Evolutionary conservation across 2,797 vertebrate genomes (phyloP).

Genomic region (Chrosomus eos): DNA sequence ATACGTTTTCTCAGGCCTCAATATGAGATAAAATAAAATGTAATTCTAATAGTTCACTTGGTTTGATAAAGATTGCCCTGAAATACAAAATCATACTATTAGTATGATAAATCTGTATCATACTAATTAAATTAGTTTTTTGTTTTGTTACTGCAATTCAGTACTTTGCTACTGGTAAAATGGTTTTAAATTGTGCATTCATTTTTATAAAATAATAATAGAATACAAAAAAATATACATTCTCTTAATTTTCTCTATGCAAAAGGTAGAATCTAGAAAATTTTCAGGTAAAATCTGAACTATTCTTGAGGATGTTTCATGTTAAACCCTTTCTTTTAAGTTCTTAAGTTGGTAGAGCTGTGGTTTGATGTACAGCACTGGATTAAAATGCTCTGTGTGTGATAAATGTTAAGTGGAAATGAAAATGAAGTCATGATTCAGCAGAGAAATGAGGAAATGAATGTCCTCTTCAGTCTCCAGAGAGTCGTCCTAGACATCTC

Average conservation of each 20-base stretch:
- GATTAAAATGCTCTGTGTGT: neutral
- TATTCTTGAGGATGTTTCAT: neutral
- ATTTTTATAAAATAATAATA: neutral
- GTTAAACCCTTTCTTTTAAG: neutral
- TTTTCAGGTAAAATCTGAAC: neutral
- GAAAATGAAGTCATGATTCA: neutral
- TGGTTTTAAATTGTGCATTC: neutral
- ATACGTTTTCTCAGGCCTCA: neutral
- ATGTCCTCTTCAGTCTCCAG: neutral
- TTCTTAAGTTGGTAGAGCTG: neutral
- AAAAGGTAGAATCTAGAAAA: too few species aligned
- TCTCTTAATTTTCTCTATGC: neutral
- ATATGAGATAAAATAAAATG: neutral
- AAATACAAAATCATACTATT: too few species aligned
- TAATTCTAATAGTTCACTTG: too few species aligned
- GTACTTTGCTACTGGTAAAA: neutral
- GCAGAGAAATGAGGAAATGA: constrained; percentile 17
- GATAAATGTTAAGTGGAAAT: constrained; percentile 11
- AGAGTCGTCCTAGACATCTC: constrained; percentile 19
- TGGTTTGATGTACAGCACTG: neutral
- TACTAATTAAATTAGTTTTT: too few species aligned
- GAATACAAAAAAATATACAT: too few species aligned
- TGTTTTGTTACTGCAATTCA: neutral
- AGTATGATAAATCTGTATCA: too few species aligned
- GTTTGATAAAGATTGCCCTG: too few species aligned